Evolutionary conservation across 1,140 invertebrate genomes (phyloP).

Genomic region (Diorhabda carinulata): DNA sequence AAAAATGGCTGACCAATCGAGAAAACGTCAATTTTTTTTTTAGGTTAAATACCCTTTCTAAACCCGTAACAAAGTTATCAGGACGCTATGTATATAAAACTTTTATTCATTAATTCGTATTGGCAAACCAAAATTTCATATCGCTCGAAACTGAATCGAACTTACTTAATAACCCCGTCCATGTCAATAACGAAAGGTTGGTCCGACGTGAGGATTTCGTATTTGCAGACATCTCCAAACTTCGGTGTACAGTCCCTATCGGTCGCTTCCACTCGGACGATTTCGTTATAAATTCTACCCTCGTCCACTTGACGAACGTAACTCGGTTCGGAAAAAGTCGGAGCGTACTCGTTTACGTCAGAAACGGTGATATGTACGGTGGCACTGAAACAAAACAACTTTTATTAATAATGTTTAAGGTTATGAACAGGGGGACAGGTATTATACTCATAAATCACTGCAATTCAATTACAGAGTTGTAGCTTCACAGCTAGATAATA

Average conservation of each 20-base stretch:
- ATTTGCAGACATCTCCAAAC: constrained; percentile 92
- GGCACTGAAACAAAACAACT: constrained; percentile 62
- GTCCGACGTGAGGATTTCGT: constrained; percentile 85
- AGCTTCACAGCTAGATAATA: too few species aligned
- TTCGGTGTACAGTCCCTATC: constrained; percentile 89
- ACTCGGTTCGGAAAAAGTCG: constrained; percentile 81
- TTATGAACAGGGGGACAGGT: too few species aligned
- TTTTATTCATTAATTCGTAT: too few species aligned
- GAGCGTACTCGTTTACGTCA: constrained; percentile 92
- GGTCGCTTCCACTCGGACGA: constrained; percentile 83
- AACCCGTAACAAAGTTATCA: too few species aligned
- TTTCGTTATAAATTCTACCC: constrained; percentile 82
- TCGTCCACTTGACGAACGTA: constrained; percentile 90
- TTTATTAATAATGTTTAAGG: too few species aligned
- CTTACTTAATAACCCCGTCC: constrained; percentile 80
- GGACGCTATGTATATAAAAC: too few species aligned
- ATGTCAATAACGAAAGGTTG: constrained; percentile 91
- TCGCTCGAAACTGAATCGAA: neutral
- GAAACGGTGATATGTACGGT: constrained; percentile 93
- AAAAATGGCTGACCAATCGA: too few species aligned
- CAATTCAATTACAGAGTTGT: too few species aligned
- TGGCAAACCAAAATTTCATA: too few species aligned
- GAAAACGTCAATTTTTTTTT: too few species aligned
- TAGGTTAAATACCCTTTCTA: too few species aligned
- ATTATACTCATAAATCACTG: too few species aligned